Evolutionary conservation across 2,888 invertebrate species (phyloP).

Genomic region (Sialis lutaria): DNA sequence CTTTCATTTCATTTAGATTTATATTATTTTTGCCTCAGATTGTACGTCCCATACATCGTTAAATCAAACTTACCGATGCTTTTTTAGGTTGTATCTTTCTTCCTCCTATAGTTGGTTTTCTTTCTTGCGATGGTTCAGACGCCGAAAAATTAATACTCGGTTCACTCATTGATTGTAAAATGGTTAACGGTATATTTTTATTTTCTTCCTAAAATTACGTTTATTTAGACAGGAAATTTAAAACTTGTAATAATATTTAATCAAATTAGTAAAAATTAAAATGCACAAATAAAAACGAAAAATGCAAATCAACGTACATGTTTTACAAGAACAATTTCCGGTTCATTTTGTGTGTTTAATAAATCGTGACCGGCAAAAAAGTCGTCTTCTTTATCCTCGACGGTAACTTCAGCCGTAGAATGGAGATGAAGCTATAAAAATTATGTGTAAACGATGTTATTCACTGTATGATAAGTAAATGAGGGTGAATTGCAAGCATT

Average conservation of each 20-base stretch:
- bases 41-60: too few relatives aligned
- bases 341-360: too few relatives aligned
- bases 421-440: conserved; percentile 53
- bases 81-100: conserved; percentile 53
- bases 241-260: conserved; percentile 6
- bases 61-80: conserved; percentile 35
- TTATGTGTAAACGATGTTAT: too few relatives aligned
- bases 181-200: not conserved
- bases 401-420: conserved; percentile 34
- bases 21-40: too few relatives aligned
- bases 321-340: too few relatives aligned
- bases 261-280: too few relatives aligned
- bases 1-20: too few relatives aligned
- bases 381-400: conserved; percentile 65
- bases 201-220: not conserved
- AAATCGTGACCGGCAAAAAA: conserved; percentile 73
- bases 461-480: too few relatives aligned
- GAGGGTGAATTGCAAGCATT: too few relatives aligned
- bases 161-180: conserved; percentile 13
- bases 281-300: too few relatives aligned
- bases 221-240: conserved; percentile 6
- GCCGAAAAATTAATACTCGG: conserved; percentile 22
- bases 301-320: too few relatives aligned
- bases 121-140: conserved; percentile 15
- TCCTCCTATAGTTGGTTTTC: conserved; percentile 54